A percentile compares a stretch with the other conserved stretches of the same genome.
phyloP scores from a whole-genome alignment of 2,888 invertebrate species.

The Agrilus cyanescens region DNA sequence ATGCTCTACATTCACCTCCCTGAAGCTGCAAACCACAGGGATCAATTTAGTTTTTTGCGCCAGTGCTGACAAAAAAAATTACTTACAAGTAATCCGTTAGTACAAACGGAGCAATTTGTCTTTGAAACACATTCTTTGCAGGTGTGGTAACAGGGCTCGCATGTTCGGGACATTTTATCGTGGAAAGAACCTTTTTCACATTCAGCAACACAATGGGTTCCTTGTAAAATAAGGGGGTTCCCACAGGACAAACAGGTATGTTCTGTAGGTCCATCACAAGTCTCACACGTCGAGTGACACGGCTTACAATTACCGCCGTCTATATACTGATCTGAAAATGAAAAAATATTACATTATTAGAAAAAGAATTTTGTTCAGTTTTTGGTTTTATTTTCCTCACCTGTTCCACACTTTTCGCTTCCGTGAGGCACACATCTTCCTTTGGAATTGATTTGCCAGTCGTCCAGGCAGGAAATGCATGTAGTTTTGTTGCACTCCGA shows the following conservation, averaged over 20 bases:
- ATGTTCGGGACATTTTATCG: conserved; percentile 51
- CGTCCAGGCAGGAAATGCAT: conserved; percentile 61
- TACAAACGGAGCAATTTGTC: conserved; percentile 69
- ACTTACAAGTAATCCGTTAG: conserved; percentile 51
- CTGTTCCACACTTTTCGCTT: conserved; percentile 55
- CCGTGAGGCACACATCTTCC: conserved; percentile 61
- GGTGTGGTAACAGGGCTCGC: conserved; percentile 68
- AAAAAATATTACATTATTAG: conserved; percentile 14
- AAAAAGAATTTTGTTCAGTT: neutral
- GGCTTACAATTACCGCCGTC: conserved; percentile 58
- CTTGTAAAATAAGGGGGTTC: conserved; percentile 60
- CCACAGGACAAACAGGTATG: conserved; percentile 63
- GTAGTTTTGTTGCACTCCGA: conserved; percentile 59
- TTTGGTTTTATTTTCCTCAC: conserved; percentile 34
- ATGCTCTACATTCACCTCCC: conserved; percentile 69
- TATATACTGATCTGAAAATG: conserved; percentile 57
- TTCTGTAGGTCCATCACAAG: conserved; percentile 69
- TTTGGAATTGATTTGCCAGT: conserved; percentile 67
- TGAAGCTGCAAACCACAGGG: conserved; percentile 41
- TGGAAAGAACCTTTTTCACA: conserved; percentile 63
- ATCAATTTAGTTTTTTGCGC: neutral
- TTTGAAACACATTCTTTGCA: conserved; percentile 67
- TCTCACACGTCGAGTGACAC: conserved; percentile 69
- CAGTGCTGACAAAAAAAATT: neutral
- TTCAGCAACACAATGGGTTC: conserved; percentile 59